A percentile compares a stretch with the other conserved stretches of the same genome.
Evolutionary conservation across 1,140 invertebrate species (phyloP).

Genomic region (Diachasmimorpha longicaudata): DNA sequence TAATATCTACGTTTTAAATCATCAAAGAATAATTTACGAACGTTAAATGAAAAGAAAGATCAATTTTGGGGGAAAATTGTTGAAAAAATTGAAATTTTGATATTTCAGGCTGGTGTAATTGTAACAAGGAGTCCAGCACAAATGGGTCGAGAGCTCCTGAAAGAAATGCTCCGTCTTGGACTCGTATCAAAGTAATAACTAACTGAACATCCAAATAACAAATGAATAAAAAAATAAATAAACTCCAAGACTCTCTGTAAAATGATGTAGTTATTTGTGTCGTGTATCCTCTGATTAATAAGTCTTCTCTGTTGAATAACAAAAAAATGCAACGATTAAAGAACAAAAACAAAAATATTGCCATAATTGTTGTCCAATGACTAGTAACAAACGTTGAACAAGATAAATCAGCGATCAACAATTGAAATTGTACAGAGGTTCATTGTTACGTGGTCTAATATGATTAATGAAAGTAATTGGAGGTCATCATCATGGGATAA

Average conservation of each 20-base stretch:
- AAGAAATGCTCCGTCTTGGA: slow-evolving; percentile 84
- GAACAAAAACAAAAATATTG: slow-evolving; percentile 1
- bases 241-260: slow-evolving; percentile 31
- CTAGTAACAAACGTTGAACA: background rate
- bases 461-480: slow-evolving; percentile 24
- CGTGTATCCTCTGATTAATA: slow-evolving; percentile 53
- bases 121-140: slow-evolving; percentile 96
- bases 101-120: slow-evolving; percentile 80
- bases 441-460: background rate
- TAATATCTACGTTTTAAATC: too few relatives aligned
- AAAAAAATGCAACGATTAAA: background rate
- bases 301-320: slow-evolving; percentile 16
- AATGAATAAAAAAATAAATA: background rate
- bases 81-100: background rate
- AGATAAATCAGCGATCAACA: slow-evolving; percentile 7
- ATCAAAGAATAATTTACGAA: too few relatives aligned
- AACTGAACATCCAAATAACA: background rate
- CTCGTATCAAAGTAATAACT: slow-evolving; percentile 58
- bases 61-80: too few relatives aligned
- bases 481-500: background rate
- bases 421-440: slow-evolving; percentile 14
- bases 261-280: slow-evolving; percentile 59
- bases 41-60: too few relatives aligned
- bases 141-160: slow-evolving; percentile 88
- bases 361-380: background rate